Evolutionary conservation across 2,797 vertebrate species (phyloP).

Genomic region (Cetoscarus ocellatus): DNA sequence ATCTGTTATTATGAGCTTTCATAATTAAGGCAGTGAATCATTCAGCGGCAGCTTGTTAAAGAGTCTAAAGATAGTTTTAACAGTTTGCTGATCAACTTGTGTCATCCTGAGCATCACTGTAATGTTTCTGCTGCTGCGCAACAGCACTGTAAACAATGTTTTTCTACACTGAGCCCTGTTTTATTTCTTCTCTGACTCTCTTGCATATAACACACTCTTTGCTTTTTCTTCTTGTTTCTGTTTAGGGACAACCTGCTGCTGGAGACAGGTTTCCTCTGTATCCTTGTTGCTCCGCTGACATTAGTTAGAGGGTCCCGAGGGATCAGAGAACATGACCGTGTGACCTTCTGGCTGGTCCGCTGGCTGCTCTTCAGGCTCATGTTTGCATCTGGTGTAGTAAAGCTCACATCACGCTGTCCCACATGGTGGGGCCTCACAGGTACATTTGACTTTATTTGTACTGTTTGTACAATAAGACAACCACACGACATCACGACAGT

Average conservation of each 20-base stretch:
- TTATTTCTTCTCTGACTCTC: neutral
- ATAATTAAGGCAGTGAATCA: constrained; percentile 17
- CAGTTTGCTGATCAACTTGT: neutral
- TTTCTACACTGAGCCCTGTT: neutral
- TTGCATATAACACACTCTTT: neutral
- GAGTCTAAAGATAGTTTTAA: neutral
- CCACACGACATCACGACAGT: neutral
- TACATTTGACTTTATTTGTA: constrained; percentile 47
- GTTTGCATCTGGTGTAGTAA: constrained; percentile 96
- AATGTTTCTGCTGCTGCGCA: constrained; percentile 32
- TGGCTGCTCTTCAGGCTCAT: constrained; percentile 97
- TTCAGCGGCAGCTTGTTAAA: constrained; percentile 7
- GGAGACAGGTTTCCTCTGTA: constrained; percentile 91
- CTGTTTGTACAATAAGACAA: accelerated
- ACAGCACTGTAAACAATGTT: constrained; percentile 1
- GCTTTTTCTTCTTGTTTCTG: neutral
- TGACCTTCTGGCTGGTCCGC: constrained; percentile 93
- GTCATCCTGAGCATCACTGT: constrained; percentile 6
- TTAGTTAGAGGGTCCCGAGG: constrained; percentile 65
- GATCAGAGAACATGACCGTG: constrained; percentile 79
- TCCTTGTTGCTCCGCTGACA: constrained; percentile 90
- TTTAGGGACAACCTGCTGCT: constrained; percentile 93
- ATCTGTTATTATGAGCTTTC: neutral
- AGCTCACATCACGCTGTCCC: constrained; percentile 95
- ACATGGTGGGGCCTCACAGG: constrained; percentile 98